Evolutionary conservation across 2,113 vertebrate species (phyloP).

Genomic region (Vulpes vulpes): DNA sequence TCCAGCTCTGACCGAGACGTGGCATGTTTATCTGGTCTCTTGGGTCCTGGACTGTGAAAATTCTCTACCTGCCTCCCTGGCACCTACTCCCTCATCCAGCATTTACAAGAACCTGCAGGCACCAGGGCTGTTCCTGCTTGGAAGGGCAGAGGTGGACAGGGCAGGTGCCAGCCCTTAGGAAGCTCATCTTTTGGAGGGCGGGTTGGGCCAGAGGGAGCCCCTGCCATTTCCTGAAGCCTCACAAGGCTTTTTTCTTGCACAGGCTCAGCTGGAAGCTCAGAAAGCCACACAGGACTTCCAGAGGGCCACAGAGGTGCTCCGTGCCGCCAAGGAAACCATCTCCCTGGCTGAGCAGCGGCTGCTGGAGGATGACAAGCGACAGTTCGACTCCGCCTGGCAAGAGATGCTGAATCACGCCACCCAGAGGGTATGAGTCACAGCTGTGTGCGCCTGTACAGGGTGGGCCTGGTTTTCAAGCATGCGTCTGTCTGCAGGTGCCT

Average conservation of each 20-base stretch:
- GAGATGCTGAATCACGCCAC: conserved; percentile 99
- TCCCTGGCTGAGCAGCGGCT: conserved; percentile 96
- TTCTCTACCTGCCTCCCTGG: fast-evolving
- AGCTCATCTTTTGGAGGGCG: background rate
- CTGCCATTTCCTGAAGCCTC: background rate
- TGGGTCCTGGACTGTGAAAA: background rate
- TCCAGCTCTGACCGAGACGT: background rate
- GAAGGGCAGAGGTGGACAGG: background rate
- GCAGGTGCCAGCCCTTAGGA: fast-evolving
- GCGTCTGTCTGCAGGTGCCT: background rate
- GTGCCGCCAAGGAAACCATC: conserved; percentile 97
- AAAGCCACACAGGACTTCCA: conserved; percentile 98
- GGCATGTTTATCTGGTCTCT: background rate
- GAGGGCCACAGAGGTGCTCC: conserved; percentile 95
- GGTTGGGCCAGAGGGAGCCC: too few relatives aligned
- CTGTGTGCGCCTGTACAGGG: fast-evolving
- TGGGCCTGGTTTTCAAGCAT: fast-evolving
- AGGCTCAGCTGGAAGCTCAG: conserved; percentile 97
- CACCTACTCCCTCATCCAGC: background rate
- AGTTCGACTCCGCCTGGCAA: conserved; percentile 99
- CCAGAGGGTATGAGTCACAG: conserved; percentile 90
- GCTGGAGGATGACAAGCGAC: conserved; percentile 96
- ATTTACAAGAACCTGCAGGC: fast-evolving
- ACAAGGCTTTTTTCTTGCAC: background rate
- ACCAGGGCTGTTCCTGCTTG: background rate